Conservation (phyloP, 2,113 vertebrate genomes). For the Rhodinocichla rosea region DNA sequence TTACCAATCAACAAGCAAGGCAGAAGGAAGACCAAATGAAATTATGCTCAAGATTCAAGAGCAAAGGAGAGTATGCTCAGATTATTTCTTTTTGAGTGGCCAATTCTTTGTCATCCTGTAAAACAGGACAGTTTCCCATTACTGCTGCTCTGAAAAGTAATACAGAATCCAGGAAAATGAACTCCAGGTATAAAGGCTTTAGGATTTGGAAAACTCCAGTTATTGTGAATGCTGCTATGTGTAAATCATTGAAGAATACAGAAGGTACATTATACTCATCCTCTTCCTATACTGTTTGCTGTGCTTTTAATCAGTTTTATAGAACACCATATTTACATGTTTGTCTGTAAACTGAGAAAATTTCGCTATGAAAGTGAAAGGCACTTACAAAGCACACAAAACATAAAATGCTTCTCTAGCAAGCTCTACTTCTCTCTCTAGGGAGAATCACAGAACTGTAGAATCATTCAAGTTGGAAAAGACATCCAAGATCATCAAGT, state of each 20-base stretch:
- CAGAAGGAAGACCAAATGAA: neutral
- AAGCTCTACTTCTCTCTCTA: neutral
- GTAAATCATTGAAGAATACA: neutral
- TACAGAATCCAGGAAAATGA: neutral
- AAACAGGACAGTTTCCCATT: neutral
- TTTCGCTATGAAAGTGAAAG: neutral
- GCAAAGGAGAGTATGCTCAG: neutral
- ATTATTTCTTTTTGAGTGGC: neutral
- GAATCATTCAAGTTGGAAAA: neutral
- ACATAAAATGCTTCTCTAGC: neutral
- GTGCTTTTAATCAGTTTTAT: neutral
- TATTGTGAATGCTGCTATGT: neutral
- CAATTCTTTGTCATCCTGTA: neutral
- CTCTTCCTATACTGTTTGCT: neutral
- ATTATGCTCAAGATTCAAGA: neutral
- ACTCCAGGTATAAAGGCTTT: neutral
- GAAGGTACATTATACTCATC: neutral
- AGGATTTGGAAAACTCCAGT: neutral
- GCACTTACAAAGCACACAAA: neutral
- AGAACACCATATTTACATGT: neutral
- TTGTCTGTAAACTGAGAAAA: neutral
- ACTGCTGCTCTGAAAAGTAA: neutral
- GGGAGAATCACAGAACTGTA: neutral
- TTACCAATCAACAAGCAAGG: neutral
- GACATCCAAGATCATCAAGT: neutral